phyloP scores from a whole-genome alignment of 2,888 invertebrate species.

The Gymnosoma rotundatum region DNA sequence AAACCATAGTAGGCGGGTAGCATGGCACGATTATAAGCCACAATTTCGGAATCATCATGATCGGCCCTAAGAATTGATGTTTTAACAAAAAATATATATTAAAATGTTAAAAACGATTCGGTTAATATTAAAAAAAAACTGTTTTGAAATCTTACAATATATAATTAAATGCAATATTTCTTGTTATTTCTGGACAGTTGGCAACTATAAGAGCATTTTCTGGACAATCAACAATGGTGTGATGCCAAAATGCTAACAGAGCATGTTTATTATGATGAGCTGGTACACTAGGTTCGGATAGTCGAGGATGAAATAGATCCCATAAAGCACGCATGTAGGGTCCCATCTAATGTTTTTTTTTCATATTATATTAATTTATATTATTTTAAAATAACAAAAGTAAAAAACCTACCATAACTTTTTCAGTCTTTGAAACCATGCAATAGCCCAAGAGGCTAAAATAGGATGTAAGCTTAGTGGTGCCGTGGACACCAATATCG shows the following conservation, averaged over 20 bases:
- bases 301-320: slow-evolving; percentile 96
- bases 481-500: slow-evolving; percentile 93
- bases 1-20: slow-evolving; percentile 96
- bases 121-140: neutral
- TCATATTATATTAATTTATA: neutral
- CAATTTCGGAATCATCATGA: slow-evolving; percentile 97
- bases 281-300: slow-evolving; percentile 96
- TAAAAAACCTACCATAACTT: slow-evolving; percentile 89
- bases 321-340: slow-evolving; percentile 95
- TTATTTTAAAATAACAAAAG: neutral
- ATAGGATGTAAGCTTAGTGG: slow-evolving; percentile 95
- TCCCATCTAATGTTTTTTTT: slow-evolving; percentile 87
- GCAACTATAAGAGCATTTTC: slow-evolving; percentile 95
- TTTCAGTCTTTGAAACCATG: slow-evolving; percentile 94
- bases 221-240: slow-evolving; percentile 94
- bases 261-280: slow-evolving; percentile 98
- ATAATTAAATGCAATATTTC: slow-evolving; percentile 98
- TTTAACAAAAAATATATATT: neutral
- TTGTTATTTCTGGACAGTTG: slow-evolving; percentile 92
- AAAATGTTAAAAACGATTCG: neutral
- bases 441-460: slow-evolving; percentile 96
- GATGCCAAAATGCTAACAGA: slow-evolving; percentile 95
- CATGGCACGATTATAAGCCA: slow-evolving; percentile 96
- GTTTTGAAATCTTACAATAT: slow-evolving; percentile 88
- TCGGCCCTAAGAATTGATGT: slow-evolving; percentile 88